These are phyloP conservation scores for Amphilophus citrinellus DNA, from an alignment of 2,113 vertebrate genomes.

Conservation along the genomic window DNA sequence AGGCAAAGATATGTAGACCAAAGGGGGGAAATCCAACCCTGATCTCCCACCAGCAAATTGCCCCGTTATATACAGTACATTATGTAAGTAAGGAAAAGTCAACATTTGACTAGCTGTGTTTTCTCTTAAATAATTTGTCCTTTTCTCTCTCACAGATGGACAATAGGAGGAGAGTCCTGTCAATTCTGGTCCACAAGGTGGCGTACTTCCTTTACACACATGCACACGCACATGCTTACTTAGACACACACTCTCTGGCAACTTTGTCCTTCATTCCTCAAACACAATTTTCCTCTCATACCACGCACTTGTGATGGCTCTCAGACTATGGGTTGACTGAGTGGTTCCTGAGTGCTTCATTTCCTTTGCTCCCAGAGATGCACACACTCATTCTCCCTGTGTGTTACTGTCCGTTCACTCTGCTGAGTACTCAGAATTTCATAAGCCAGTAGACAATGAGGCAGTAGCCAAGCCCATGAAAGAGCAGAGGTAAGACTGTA, in stretches of 20 bases:
- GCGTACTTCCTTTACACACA: slow-evolving; percentile 42
- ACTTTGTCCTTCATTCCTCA: slow-evolving; percentile 61
- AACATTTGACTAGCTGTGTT: slow-evolving; percentile 5
- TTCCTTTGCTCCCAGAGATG: slow-evolving; percentile 61
- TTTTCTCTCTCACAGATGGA: slow-evolving; percentile 23
- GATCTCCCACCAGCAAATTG: neutral
- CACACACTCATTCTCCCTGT: slow-evolving; percentile 32
- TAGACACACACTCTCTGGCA: slow-evolving; percentile 11
- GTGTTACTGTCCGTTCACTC: slow-evolving; percentile 48
- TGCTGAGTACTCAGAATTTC: slow-evolving; percentile 66
- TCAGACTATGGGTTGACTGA: slow-evolving; percentile 64
- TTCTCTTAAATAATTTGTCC: neutral
- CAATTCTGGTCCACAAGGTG: slow-evolving; percentile 66
- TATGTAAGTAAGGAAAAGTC: neutral
- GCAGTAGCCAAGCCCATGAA: slow-evolving; percentile 37
- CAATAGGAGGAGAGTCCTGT: slow-evolving; percentile 4
- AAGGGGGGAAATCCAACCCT: neutral
- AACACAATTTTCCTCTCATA: slow-evolving; percentile 67
- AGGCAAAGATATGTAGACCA: slow-evolving; percentile 1
- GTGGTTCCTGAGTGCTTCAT: slow-evolving; percentile 74
- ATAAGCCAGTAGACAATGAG: slow-evolving; percentile 64
- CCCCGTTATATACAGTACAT: neutral
- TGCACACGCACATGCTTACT: neutral
- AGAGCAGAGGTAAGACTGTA: slow-evolving; percentile 16
- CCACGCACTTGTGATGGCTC: slow-evolving; percentile 66